Conservation (phyloP, 1,140 invertebrate genomes). For the Penaeus japonicus region DNA sequence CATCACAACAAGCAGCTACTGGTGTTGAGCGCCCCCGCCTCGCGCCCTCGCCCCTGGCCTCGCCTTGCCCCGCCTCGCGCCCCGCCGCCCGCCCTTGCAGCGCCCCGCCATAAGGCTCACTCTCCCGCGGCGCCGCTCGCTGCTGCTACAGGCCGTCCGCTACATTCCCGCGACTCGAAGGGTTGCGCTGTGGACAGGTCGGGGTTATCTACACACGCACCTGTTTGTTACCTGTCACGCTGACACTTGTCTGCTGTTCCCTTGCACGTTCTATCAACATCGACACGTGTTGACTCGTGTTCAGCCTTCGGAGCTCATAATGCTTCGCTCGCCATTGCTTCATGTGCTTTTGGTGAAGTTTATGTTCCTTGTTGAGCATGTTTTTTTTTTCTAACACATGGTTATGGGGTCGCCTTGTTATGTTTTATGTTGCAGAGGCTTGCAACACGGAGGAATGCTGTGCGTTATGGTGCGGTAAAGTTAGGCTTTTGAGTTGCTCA, state of each 20-base stretch:
- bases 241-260: constrained; percentile 1
- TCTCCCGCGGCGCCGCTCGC: neutral
- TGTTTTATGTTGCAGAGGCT: neutral
- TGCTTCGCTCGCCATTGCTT: neutral
- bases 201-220: neutral
- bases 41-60: neutral
- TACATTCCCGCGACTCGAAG: neutral
- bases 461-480: neutral
- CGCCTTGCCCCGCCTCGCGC: too few relatives aligned
- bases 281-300: neutral
- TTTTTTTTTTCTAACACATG: neutral
- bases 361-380: neutral
- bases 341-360: neutral
- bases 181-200: constrained; percentile 18
- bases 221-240: neutral
- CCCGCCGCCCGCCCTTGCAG: neutral
- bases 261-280: neutral
- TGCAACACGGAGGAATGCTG: neutral
- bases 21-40: constrained; percentile 21
- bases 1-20: constrained; percentile 1
- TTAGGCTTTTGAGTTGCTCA: neutral
- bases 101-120: neutral
- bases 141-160: neutral
- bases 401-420: neutral
- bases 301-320: too few relatives aligned